Percentiles rank a stretch among this genome's conserved stretches.
phyloP scores from a whole-genome alignment of 2,888 invertebrate species.

The Graphium colonna region DNA sequence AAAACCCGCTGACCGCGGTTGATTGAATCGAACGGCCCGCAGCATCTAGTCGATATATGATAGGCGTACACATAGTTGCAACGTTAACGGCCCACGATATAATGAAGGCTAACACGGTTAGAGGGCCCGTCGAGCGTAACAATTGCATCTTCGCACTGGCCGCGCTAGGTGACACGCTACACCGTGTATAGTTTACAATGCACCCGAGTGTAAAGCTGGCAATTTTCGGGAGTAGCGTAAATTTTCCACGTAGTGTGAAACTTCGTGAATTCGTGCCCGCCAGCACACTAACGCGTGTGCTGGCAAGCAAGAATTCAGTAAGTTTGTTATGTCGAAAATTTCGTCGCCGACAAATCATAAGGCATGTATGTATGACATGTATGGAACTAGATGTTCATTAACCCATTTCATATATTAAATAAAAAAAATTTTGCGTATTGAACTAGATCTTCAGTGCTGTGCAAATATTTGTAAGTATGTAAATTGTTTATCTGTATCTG shows the following conservation, averaged over 20 bases:
- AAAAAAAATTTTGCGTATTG: no score
- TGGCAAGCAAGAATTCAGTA: no score
- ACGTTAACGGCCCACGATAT: constrained; percentile 30
- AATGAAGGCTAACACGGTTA: constrained; percentile 78
- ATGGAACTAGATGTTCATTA: no score
- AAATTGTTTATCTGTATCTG: no score
- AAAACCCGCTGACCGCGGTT: constrained; percentile 1
- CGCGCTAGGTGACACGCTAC: constrained; percentile 29
- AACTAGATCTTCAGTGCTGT: no score
- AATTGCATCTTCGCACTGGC: constrained; percentile 71
- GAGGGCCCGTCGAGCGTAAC: constrained; percentile 70
- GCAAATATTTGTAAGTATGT: no score
- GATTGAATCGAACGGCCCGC: neutral
- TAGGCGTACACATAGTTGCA: constrained; percentile 26
- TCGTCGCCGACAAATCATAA: no score
- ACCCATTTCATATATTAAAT: no score
- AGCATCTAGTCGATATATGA: constrained; percentile 1
- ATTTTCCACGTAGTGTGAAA: constrained; percentile 18
- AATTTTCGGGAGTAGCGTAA: constrained; percentile 15
- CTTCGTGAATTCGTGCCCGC: constrained; percentile 17
- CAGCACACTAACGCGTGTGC: no score
- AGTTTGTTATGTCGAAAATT: no score
- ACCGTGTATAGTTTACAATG: constrained; percentile 26
- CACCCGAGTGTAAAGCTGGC: constrained; percentile 20
- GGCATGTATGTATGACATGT: no score